Percentiles rank a stretch among this genome's conserved stretches.
phyloP scores from a whole-genome alignment of 2,113 vertebrate species.

The Saimiri boliviensis region DNA sequence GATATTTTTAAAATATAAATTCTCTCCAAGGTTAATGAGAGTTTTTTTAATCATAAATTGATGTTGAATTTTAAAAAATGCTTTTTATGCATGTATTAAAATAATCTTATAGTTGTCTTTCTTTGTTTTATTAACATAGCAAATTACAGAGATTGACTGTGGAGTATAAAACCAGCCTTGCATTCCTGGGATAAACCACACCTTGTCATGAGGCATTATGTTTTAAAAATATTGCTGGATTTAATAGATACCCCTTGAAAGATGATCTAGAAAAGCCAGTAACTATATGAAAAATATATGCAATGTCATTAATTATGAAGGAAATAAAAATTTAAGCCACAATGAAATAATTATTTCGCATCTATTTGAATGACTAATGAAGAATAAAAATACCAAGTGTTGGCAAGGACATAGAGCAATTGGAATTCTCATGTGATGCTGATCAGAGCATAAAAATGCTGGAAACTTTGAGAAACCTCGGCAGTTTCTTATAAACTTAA shows the following conservation, averaged over 20 bases:
- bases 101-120: background rate
- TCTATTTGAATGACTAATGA: background rate
- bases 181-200: background rate
- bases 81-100: background rate
- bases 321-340: background rate
- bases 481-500: background rate
- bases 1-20: background rate
- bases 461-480: background rate
- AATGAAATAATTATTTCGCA: background rate
- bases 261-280: background rate
- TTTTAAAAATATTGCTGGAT: background rate
- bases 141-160: background rate
- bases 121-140: background rate
- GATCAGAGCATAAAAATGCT: background rate
- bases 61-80: background rate
- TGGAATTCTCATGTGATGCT: background rate
- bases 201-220: background rate
- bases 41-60: background rate
- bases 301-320: background rate
- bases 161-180: background rate
- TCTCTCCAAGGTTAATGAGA: background rate
- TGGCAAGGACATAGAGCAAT: background rate
- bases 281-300: background rate
- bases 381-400: background rate
- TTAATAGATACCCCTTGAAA: background rate